Conservation (phyloP, 2,888 invertebrate species). For the Netelia inedita region DNA sequence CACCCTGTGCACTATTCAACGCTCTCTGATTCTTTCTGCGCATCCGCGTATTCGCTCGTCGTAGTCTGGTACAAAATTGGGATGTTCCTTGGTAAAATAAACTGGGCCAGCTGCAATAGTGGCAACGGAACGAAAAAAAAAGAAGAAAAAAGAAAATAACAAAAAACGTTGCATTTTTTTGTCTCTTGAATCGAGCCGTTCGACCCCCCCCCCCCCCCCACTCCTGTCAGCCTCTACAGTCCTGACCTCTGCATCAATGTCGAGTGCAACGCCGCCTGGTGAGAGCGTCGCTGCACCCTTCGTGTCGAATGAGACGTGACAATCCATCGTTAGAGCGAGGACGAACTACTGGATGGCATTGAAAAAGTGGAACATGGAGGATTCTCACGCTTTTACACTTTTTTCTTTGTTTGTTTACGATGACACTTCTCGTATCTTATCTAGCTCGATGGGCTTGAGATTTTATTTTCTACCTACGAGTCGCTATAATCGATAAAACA, state of each 20-base stretch:
- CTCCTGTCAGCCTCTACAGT: background rate
- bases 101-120: constrained; percentile 61
- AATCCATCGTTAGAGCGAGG: constrained; percentile 35
- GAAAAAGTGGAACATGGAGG: no score
- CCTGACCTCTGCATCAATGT: constrained; percentile 38
- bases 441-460: no score
- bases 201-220: background rate
- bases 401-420: no score
- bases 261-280: constrained; percentile 17
- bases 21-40: constrained; percentile 41
- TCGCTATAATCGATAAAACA: no score
- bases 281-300: constrained; percentile 23
- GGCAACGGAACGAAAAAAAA: constrained; percentile 13
- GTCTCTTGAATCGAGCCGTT: background rate
- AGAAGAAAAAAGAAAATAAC: no score
- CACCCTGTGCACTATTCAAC: constrained; percentile 38
- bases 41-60: constrained; percentile 38
- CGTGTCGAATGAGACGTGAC: background rate
- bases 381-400: no score
- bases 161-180: background rate
- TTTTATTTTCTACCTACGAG: no score
- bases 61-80: constrained; percentile 59
- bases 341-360: background rate
- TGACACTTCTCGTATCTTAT: no score
- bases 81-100: constrained; percentile 64